Evolutionary conservation across 2,797 vertebrate species (phyloP), one percentile per base, ranked within the genome.

Genomic region (Tauraco hartlaubi): DNA sequence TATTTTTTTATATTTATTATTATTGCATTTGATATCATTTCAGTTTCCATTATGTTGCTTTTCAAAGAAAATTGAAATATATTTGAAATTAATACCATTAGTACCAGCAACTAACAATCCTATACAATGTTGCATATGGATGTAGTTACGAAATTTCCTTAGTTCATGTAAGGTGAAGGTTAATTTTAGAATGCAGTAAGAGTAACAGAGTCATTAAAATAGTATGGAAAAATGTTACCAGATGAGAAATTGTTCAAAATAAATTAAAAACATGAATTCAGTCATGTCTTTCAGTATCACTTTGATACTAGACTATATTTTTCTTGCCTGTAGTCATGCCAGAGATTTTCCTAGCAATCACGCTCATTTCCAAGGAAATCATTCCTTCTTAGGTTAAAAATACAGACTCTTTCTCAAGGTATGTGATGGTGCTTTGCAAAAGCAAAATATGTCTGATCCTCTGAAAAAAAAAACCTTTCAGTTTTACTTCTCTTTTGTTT

Each of bases 161-260:
- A 96, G 96, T 96, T 97, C 91, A 93, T 96, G 89, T 96, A 91
- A 98, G 97, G 96, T 96, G 91, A 96, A 96, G 97, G 97, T 97
- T 97, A 97, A 97, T 98, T 97, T 97, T 96, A 97, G 92, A 93
- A 97, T 92, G 66, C 61, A 94, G 92, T 88, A 93, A 96, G 93
- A 97, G 80, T 92, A 97, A 94, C 90, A 96, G 89, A 97, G 91
- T 69, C 91, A 96, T 97, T 97, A 96, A 97, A 98, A 97, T 89
- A 92, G 82, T 88, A 96, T 80, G 67, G 95, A 69, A 97, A 98
- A 98, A 97, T 97, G 91, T 97, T 98, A 97, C 97, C 98, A 98
- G 97, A 97, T 96, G 85, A 97, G 83, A 97, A 96, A 92, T 95
- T 96, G 71, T 94, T 97, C 91, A 91, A 92, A 97, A 96, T 95